Base-by-base conservation (phyloP, 1,140 invertebrate species). In the Harlomillsia oculata region DNA sequence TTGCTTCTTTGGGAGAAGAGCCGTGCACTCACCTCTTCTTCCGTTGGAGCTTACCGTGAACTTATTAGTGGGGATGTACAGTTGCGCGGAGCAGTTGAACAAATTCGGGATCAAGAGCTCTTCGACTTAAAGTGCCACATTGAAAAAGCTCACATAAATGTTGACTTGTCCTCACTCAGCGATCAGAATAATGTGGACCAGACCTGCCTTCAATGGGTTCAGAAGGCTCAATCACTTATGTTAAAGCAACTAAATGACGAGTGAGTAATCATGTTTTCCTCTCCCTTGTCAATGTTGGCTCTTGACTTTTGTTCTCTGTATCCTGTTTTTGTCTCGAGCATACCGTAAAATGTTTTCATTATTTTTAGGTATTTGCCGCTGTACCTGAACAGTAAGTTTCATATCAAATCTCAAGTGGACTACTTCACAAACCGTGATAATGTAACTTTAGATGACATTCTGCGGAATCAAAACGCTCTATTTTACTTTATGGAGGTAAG, bases 401-500 rank as follows among this genome's bases (percentile, higher is more conserved):
- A 89, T 72, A 87, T 84, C 67, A 90, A 89, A 72, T 84, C 91
- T 75, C 89, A 92, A 74, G 82, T 94, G 62, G 88, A 94, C 73
- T 77, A 93, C 50, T 74, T 87, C 61, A 91, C 86, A 8, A 83
- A 78, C 75, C 82, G 80, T 48, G 79, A 77, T 69, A 45, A 20
- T 36, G 79, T 94, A 16, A 80, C 80, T 36, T 74, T 95, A 28
- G 77, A 81, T 60, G 91, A 95, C 75, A 84, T 95, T 69, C 74
- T 96, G 9, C 85, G 87, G 71, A 89, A 89, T 75, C 87, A 93
- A 72, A 82, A 84, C 60, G 84, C 87, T 39, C 78, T 95, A 53
- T 91, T 89, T 71, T 92, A 90, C 72, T 93, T 95, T 67, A 93
- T 90, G 76, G 91, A 96, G 77, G 82, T 82, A 72, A 60, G 57